phyloP scores from a whole-genome alignment of 64 coral and sea anemone genomes.

The Montipora foliosa region DNA sequence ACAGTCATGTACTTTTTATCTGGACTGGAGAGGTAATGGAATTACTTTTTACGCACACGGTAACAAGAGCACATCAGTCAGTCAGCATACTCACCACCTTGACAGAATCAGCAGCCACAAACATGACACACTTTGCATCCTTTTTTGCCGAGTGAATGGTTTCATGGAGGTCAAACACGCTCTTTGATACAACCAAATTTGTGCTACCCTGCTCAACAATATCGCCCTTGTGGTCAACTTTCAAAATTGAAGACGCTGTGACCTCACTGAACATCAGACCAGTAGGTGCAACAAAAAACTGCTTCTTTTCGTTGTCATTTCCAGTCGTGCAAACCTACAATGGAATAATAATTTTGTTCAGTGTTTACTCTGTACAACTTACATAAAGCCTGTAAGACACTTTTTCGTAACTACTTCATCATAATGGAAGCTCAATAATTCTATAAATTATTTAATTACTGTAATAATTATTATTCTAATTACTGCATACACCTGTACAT shows the following conservation, averaged over 20 bases:
- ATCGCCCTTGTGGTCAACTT: conserved; percentile 61
- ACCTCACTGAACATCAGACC: conserved; percentile 63
- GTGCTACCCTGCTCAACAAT: conserved; percentile 52
- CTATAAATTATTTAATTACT: no score
- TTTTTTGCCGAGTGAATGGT: conserved; percentile 41
- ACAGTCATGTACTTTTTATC: no score
- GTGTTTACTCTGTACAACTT: no score
- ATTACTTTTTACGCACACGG: no score
- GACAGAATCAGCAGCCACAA: conserved; percentile 32
- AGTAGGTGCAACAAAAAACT: conserved; percentile 44
- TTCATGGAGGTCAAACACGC: conserved; percentile 44
- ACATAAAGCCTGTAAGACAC: no score
- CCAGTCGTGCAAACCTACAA: conserved; percentile 51
- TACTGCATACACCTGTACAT: no score
- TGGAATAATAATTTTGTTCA: neutral
- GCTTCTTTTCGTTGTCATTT: conserved; percentile 50
- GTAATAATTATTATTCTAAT: no score
- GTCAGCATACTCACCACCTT: conserved; percentile 52
- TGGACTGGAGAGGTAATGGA: no score
- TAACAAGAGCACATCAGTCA: neutral
- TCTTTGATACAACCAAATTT: conserved; percentile 34
- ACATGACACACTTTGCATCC: conserved; percentile 69
- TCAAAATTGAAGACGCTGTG: conserved; percentile 54
- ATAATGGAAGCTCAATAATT: no score
- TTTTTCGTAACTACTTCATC: no score